These are phyloP conservation scores for Pelodytes ibericus DNA, from an alignment of 2,797 vertebrate genomes.

Conservation along the genomic window DNA sequence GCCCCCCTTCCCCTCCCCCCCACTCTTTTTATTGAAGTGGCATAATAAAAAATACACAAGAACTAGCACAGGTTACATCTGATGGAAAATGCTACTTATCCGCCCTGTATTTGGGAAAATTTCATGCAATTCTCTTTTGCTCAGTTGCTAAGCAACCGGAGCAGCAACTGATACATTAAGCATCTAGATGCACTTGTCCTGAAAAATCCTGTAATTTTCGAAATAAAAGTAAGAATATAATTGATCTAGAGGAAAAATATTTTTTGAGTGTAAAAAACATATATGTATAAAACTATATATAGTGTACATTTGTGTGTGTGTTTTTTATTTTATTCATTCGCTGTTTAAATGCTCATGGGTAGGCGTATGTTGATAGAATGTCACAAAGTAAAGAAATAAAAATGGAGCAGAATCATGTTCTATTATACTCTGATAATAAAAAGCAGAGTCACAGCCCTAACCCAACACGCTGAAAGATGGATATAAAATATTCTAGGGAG, in stretches of 20 bases:
- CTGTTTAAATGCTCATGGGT: no score
- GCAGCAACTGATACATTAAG: conserved; percentile 48
- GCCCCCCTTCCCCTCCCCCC: no score
- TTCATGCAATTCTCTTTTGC: background rate
- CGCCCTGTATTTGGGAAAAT: background rate
- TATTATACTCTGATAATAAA: background rate
- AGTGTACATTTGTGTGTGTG: no score
- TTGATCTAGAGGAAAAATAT: rapidly evolving
- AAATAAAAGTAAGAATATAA: background rate
- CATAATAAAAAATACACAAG: background rate
- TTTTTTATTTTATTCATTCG: no score
- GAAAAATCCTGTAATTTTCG: rapidly evolving
- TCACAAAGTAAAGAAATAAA: conserved; percentile 7
- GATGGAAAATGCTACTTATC: background rate
- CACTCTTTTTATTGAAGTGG: background rate
- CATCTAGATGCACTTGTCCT: background rate
- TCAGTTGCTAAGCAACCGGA: conserved; percentile 61
- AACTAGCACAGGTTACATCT: background rate
- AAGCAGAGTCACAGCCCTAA: no score
- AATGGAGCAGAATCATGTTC: background rate
- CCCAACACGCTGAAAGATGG: no score
- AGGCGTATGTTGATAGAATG: no score
- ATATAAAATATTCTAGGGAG: no score
- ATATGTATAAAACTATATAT: no score
- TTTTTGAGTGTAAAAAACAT: no score